These are phyloP conservation scores for Sclerurus mexicanus DNA, from an alignment of 2,113 vertebrate species.

Conservation along the genomic window DNA sequence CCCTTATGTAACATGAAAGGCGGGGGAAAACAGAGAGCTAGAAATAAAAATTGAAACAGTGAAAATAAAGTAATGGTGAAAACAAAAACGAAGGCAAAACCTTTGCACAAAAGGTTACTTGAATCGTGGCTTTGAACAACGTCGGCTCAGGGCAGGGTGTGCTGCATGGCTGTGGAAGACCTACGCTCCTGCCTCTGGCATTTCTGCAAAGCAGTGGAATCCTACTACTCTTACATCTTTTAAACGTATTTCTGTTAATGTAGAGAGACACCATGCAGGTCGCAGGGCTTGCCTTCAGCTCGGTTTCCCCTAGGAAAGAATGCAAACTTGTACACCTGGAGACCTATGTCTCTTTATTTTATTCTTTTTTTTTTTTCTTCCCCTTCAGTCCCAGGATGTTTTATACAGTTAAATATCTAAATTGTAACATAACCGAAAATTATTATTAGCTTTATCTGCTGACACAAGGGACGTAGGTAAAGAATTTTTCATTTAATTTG, in stretches of 20 bases:
- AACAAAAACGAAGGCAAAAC: conserved; percentile 65
- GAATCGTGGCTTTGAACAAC: neutral
- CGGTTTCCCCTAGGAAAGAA: neutral
- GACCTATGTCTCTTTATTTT: neutral
- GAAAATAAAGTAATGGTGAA: conserved; percentile 24
- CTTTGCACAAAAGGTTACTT: conserved; percentile 40
- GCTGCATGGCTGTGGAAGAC: neutral
- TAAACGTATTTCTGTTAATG: neutral
- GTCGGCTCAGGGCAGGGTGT: neutral
- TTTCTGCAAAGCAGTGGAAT: neutral
- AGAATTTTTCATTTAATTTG: conserved; percentile 82
- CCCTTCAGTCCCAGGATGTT: conserved; percentile 14
- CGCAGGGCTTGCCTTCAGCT: neutral
- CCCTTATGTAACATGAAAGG: neutral
- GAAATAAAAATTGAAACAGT: neutral
- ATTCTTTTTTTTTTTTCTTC: neutral
- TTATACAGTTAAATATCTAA: conserved; percentile 59
- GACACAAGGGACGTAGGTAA: conserved; percentile 74
- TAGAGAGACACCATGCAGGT: neutral
- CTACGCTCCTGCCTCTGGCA: neutral
- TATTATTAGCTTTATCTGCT: conserved; percentile 72
- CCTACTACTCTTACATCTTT: neutral
- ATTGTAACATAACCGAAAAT: conserved; percentile 73
- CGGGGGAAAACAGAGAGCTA: neutral
- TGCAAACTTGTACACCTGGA: neutral